Evolutionary conservation across 2,888 invertebrate genomes (phyloP).

Genomic region (Oxytorus armatus): DNA sequence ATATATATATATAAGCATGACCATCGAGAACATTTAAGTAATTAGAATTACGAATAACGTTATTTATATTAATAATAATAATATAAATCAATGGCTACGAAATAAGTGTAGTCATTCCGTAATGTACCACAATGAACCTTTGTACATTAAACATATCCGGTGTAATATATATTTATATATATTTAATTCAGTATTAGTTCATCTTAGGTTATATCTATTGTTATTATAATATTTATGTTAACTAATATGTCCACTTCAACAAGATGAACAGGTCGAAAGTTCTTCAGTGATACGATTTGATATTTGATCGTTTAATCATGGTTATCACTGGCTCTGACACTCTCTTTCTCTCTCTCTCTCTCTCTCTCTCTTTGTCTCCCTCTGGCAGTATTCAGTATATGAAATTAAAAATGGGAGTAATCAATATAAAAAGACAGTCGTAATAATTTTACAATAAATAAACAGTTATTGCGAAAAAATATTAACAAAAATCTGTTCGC

Average conservation of each 20-base stretch:
- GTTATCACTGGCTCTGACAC: conserved; percentile 45
- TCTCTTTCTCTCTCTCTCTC: conserved; percentile 31
- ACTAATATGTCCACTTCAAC: conserved; percentile 68
- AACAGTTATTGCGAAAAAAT: background rate
- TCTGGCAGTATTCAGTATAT: conserved; percentile 35
- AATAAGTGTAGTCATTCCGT: conserved; percentile 62
- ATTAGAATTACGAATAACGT: conserved; percentile 72
- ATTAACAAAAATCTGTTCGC: background rate
- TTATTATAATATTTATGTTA: conserved; percentile 62
- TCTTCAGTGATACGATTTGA: conserved; percentile 65
- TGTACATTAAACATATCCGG: conserved; percentile 75
- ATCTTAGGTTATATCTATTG: conserved; percentile 63
- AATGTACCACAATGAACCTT: conserved; percentile 80
- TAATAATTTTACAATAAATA: background rate
- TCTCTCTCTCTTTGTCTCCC: background rate
- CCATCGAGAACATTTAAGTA: conserved; percentile 75
- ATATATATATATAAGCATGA: conserved; percentile 68
- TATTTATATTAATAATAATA: conserved; percentile 67
- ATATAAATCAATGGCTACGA: conserved; percentile 66
- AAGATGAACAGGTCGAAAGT: conserved; percentile 73
- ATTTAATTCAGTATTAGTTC: conserved; percentile 62
- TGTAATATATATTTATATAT: conserved; percentile 47
- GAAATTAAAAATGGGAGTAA: conserved; percentile 8
- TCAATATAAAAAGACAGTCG: background rate
- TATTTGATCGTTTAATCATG: conserved; percentile 54